phyloP scores from a whole-genome alignment of 2,888 invertebrate species.

The Gastrophysa polygoni region DNA sequence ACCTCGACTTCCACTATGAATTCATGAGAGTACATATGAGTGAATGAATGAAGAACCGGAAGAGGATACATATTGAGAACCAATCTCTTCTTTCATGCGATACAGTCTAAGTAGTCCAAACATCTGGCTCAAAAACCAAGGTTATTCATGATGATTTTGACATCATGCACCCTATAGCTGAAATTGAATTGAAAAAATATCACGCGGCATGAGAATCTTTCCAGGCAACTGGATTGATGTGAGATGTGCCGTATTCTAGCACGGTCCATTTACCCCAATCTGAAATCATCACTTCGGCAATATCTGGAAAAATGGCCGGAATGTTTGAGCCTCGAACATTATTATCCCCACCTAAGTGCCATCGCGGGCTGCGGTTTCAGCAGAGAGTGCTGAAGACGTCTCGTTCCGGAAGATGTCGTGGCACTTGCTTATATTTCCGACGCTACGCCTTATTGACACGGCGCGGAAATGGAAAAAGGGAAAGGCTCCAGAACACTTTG shows the following conservation, averaged over 20 bases:
- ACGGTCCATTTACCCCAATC: slow-evolving; percentile 55
- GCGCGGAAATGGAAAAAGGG: not conserved
- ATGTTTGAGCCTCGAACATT: slow-evolving; percentile 14
- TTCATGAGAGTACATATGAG: no score
- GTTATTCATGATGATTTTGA: no score
- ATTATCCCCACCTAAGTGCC: no score
- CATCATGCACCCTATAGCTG: no score
- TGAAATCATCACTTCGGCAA: slow-evolving; percentile 49
- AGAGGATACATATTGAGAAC: no score
- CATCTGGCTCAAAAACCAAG: not conserved
- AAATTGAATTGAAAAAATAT: not conserved
- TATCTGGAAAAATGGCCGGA: slow-evolving; percentile 48
- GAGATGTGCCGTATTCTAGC: slow-evolving; percentile 51
- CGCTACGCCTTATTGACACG: not conserved
- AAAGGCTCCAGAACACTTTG: not conserved
- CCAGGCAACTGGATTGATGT: slow-evolving; percentile 39
- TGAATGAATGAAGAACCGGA: no score
- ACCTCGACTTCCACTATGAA: no score
- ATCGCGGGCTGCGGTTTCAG: no score
- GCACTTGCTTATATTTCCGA: slow-evolving; percentile 7
- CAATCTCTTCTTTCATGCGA: no score
- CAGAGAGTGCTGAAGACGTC: slow-evolving; percentile 20
- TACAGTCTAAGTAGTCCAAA: no score
- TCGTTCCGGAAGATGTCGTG: slow-evolving; percentile 41
- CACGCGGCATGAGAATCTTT: slow-evolving; percentile 34